A percentile compares a stretch with the other conserved stretches of the same genome.
phyloP scores from a whole-genome alignment of 2,888 invertebrate species.

The Microchrysa polita region DNA sequence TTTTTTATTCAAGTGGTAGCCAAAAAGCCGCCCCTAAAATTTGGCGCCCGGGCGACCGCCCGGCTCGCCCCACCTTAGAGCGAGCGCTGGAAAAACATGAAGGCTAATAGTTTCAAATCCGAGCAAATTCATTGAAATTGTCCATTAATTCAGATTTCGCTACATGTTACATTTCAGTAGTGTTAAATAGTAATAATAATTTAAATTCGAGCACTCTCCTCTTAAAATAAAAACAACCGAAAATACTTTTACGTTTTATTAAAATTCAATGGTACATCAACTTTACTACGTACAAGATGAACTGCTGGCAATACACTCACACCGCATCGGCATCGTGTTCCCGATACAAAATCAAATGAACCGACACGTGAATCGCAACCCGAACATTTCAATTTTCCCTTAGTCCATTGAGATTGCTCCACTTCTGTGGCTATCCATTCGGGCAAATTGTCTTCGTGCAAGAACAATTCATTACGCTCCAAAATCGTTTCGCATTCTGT shows the following conservation, averaged over 20 bases:
- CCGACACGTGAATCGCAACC: constrained; percentile 72
- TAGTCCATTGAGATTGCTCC: constrained; percentile 71
- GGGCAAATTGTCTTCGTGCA: constrained; percentile 69
- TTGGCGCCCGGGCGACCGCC: too few relatives aligned
- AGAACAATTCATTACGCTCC: constrained; percentile 61
- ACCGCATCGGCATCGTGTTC: constrained; percentile 71
- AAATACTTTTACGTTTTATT: neutral
- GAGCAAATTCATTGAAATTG: too few relatives aligned
- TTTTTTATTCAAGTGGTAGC: too few relatives aligned
- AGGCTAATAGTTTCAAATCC: too few relatives aligned
- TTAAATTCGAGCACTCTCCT: too few relatives aligned
- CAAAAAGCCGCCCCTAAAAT: too few relatives aligned
- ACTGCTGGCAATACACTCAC: constrained; percentile 68
- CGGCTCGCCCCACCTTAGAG: too few relatives aligned
- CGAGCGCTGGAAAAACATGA: too few relatives aligned
- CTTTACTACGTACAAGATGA: constrained; percentile 72
- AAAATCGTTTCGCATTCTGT: constrained; percentile 56
- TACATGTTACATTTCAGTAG: too few relatives aligned
- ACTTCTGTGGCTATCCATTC: constrained; percentile 68
- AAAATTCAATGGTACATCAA: constrained; percentile 63
- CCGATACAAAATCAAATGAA: constrained; percentile 73
- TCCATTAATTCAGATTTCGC: too few relatives aligned
- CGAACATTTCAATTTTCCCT: constrained; percentile 73
- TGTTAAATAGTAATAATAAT: too few relatives aligned
- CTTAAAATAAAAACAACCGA: too few relatives aligned